Percentiles rank a stretch among this genome's conserved stretches.
Evolutionary conservation across 1,140 invertebrate species (phyloP).

Genomic region (Drosophila aff.): DNA sequence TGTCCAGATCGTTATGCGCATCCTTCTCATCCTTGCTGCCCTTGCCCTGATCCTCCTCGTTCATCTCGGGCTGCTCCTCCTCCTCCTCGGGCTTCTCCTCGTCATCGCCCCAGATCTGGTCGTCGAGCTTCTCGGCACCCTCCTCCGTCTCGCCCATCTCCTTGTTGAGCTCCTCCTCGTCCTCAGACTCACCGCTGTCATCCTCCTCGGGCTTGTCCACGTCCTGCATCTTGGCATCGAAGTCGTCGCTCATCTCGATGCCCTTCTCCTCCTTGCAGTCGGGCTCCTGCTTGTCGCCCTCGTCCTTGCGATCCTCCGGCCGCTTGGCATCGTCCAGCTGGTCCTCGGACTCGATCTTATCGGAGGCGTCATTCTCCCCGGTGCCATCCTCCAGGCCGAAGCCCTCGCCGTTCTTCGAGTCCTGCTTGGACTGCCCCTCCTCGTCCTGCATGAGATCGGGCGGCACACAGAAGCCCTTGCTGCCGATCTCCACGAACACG

Average conservation of each 20-base stretch:
- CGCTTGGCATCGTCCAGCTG: conserved; percentile 95
- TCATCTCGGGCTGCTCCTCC: conserved; percentile 87
- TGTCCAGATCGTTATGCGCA: conserved; percentile 87
- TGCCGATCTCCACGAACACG: conserved; percentile 93
- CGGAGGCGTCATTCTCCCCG: conserved; percentile 97
- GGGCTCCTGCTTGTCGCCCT: conserved; percentile 86
- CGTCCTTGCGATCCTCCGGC: conserved; percentile 88
- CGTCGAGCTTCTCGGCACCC: conserved; percentile 91
- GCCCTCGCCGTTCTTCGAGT: conserved; percentile 88
- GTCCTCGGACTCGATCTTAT: conserved; percentile 91
- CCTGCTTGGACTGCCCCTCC: conserved; percentile 87
- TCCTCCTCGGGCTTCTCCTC: conserved; percentile 90
- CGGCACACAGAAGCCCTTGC: conserved; percentile 97
- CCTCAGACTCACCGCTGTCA: conserved; percentile 88
- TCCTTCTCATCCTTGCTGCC: conserved; percentile 90
- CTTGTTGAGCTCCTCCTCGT: conserved; percentile 93
- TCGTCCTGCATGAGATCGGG: conserved; percentile 91
- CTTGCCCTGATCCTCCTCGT: conserved; percentile 89
- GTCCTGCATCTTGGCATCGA: conserved; percentile 91
- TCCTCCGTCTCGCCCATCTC: conserved; percentile 97
- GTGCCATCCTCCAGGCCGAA: conserved; percentile 96
- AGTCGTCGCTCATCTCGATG: conserved; percentile 84
- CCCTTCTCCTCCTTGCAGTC: conserved; percentile 96
- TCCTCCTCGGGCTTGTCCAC: conserved; percentile 90
- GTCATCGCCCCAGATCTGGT: conserved; percentile 96